Base-by-base conservation (phyloP, 2,797 vertebrate genomes). In the Hippocampus kuda region DNA sequence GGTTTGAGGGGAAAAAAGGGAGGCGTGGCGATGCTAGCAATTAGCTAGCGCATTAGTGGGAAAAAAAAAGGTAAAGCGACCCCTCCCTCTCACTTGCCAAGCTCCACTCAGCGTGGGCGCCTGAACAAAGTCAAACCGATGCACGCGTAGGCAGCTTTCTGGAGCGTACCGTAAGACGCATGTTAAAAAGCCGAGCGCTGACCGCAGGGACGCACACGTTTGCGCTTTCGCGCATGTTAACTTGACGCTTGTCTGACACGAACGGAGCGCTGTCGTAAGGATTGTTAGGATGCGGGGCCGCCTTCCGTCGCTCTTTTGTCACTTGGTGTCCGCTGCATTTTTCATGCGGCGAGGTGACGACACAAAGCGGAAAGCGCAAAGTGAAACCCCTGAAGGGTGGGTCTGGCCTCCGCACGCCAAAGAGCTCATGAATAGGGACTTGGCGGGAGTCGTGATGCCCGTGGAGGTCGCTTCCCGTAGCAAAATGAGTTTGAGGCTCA, bases 281-380 rank as follows among this genome's bases (percentile, higher is more conserved):
- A 34, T 60, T 38, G 59, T 38, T 10, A 22, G 30, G 59, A 59
- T 4, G 56, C 24, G 12, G 56, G 56, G 26, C 12, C 26, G 56
- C 56, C 26, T 59, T 27, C 34, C 11, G 61, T 46, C 62, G 42
- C 63, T 65, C 63, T 65, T 65, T 65, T 48, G 63, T 65, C 63
- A 46, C n/a, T 65, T 48, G 46, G 44, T 20, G 63, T 65, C 42
- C 12, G 42, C 63, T 65, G 63, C 44, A 65, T 65, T 48, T 65
- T 65, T 48, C 15, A 65, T 65, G 63, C 63, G 63, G 24, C 20
- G 44, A 27, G 63, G 63, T 65, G 63, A 65, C 26, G 7, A 15
- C 44, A 44, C 13, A 48, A 48, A 48, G n/a, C 26, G 42, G 15
- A 48, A 48, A 46, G 62, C 15, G 18, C 11, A 64, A 46, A 64